A percentile compares a stretch with the other conserved stretches of the same genome.
These are phyloP conservation scores for Cariama cristata DNA, from an alignment of 2,113 vertebrate genomes.

Conservation along the genomic window DNA sequence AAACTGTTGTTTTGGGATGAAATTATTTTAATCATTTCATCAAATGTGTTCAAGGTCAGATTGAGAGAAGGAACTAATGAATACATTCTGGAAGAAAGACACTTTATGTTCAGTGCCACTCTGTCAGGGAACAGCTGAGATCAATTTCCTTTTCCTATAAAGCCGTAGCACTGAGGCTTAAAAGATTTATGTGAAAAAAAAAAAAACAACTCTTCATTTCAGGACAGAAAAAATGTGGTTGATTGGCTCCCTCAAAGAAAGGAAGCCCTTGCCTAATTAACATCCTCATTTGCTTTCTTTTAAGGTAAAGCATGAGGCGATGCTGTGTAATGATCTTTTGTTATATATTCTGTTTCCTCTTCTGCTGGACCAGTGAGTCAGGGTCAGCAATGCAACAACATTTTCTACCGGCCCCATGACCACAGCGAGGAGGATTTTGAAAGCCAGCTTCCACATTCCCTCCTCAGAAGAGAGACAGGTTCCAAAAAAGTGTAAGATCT, in stretches of 20 bases:
- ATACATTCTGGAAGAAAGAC: conserved; percentile 10
- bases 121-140: not conserved
- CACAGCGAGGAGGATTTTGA: not conserved
- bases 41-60: conserved; percentile 8
- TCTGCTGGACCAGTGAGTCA: not conserved
- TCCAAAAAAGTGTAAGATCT: conserved; percentile 28
- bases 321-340: not conserved
- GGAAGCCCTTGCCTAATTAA: conserved; percentile 7
- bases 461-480: not conserved
- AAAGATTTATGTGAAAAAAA: conserved; percentile 32
- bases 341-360: not conserved
- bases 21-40: conserved; percentile 33
- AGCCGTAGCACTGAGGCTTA: not conserved
- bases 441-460: not conserved
- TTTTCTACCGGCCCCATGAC: not conserved
- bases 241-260: not conserved
- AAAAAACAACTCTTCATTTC: not conserved
- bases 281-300: not conserved
- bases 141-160: conserved; percentile 34
- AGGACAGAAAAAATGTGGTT: not conserved
- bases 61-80: not conserved
- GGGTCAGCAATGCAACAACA: not conserved
- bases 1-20: not conserved
- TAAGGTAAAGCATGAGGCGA: not conserved
- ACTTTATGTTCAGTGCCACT: not conserved